A percentile compares a stretch with the other conserved stretches of the same genome.
Conservation (phyloP, 2,888 invertebrate genomes). For the Tetanocera ferruginea region DNA sequence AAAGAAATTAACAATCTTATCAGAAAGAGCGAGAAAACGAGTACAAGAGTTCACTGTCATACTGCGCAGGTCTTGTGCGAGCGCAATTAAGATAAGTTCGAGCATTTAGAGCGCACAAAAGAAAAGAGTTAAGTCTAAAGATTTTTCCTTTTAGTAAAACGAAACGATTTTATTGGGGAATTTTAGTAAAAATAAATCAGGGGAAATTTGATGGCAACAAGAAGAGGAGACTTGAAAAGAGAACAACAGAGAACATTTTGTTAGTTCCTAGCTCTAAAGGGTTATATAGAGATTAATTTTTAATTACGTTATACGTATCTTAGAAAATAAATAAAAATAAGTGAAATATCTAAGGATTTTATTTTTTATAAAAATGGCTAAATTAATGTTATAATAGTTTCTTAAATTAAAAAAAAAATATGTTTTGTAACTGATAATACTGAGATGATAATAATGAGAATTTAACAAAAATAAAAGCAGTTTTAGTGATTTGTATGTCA, state of each 20-base stretch:
- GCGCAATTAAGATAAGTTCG: neutral
- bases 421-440: no score
- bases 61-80: neutral
- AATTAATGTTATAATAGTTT: no score
- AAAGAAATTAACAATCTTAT: neutral
- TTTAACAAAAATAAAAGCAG: no score
- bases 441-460: no score
- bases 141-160: neutral
- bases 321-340: no score
- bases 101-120: neutral
- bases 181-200: neutral
- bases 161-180: neutral
- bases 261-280: neutral
- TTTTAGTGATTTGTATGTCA: no score
- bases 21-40: conserved; percentile 8
- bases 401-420: no score
- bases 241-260: neutral
- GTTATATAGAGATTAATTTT: neutral
- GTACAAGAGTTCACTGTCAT: neutral
- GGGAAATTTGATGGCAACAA: neutral
- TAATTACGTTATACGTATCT: no score
- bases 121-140: neutral
- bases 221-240: neutral
- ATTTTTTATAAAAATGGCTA: no score
- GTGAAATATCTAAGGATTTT: no score